Evolutionary conservation across 2,888 invertebrate species (phyloP), one percentile per base, ranked within the genome.

Genomic region (Drosophila kambysellisi): DNA sequence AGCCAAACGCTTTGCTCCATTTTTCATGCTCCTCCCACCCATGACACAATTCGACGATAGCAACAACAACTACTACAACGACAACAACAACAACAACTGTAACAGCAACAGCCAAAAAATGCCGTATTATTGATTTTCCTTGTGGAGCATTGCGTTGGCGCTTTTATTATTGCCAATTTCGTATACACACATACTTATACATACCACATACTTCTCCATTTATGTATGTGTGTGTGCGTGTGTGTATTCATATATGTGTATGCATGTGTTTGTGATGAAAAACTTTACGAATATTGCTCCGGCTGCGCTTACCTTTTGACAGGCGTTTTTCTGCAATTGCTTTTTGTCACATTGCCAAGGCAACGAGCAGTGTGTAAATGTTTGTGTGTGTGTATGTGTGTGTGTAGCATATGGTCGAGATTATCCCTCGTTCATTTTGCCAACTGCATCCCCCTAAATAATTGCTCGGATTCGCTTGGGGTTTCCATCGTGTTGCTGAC

Each of bases 271-370:
- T 54, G 66, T 51, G 50, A 53, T 68, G 68, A 51, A 56, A 52
- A 56, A 71, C 74, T 65, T 53, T 61, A 29, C 52, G 56, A 82
- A 71, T 70, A 68, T 65, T 72, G 66, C 68, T 86, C 57, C 65
- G 39, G 35, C 52, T 63, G 48, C 61, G 46, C 32, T 81, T 71
- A 77, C 79, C 75, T 81, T 80, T 82, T 65, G 58, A 60, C 52
- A 50, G 67, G 57, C 70, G 54, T 62, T 71, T 75, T 59, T 75
- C 59, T 69, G 83, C 80, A 77, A 82, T 88, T 88, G 72, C 74
- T 77, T 85, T 86, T 70, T 79, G 86, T 85, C 88, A 81, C 83
- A 79, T 80, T 86, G 90, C 83, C 88, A 89, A 89, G 84, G 88
- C 86, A 85, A 83, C 89, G 72, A 60, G 60, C 83, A 81, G 76